phyloP scores from a whole-genome alignment of 2,113 vertebrate species.

The Machaerirhynchus nigripectus region DNA sequence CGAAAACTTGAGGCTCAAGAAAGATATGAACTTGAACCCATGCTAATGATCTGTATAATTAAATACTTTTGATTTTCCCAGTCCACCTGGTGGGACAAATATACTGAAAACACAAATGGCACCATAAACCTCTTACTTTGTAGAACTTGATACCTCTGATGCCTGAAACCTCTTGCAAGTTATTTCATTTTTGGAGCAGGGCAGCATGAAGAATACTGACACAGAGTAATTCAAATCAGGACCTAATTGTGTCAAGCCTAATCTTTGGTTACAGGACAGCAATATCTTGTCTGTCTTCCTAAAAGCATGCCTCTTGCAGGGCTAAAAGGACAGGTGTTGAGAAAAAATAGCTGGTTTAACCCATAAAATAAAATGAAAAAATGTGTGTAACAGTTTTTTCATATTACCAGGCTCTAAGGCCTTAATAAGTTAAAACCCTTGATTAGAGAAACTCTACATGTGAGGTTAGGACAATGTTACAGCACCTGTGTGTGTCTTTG shows the following conservation, averaged over 20 bases:
- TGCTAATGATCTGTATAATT: background rate
- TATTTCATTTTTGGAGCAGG: background rate
- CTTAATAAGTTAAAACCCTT: background rate
- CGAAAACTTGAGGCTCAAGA: background rate
- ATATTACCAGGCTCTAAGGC: background rate
- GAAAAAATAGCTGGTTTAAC: background rate
- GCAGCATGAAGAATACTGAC: background rate
- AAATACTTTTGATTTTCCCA: background rate
- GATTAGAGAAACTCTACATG: background rate
- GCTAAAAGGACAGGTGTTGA: background rate
- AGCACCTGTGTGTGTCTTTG: background rate
- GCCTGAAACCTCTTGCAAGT: background rate
- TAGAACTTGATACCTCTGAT: background rate
- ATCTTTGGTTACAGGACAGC: background rate
- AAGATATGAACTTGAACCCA: background rate
- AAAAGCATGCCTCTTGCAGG: background rate
- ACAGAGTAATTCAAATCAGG: background rate
- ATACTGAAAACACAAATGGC: background rate
- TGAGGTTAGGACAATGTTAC: background rate
- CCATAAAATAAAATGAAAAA: background rate
- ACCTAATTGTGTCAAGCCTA: background rate
- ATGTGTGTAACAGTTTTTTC: background rate
- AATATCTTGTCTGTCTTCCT: background rate
- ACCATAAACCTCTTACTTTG: background rate
- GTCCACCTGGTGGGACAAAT: background rate